Percentiles rank a stretch among this genome's conserved stretches.
Evolutionary conservation across 2,113 vertebrate species (phyloP).

Genomic region (Salvelinus namaycush): DNA sequence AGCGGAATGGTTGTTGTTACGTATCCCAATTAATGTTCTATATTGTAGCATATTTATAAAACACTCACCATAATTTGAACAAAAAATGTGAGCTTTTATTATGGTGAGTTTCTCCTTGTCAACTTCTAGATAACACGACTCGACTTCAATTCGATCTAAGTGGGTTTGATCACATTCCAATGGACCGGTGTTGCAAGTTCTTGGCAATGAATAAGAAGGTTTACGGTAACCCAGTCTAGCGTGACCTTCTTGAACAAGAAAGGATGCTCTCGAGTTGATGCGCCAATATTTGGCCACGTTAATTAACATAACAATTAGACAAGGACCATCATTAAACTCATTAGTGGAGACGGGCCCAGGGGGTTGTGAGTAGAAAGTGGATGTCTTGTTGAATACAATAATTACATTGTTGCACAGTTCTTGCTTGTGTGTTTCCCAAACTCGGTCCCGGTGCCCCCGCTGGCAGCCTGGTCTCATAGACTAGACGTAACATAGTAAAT

Average conservation of each 20-base stretch:
- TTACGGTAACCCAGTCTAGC: conserved; percentile 25
- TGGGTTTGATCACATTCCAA: conserved; percentile 21
- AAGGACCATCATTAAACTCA: conserved; percentile 2
- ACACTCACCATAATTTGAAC: background rate
- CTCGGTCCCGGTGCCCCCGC: background rate
- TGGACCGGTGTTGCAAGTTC: conserved; percentile 32
- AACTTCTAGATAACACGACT: background rate
- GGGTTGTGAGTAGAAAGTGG: conserved; percentile 9
- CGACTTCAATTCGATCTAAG: background rate
- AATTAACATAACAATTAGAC: conserved; percentile 33
- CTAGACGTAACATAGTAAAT: too few relatives aligned
- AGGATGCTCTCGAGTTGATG: background rate
- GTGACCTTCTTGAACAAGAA: conserved; percentile 21
- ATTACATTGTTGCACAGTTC: background rate
- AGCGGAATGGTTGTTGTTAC: background rate
- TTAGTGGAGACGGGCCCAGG: conserved; percentile 16
- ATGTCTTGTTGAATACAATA: conserved; percentile 37
- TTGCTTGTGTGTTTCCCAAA: background rate
- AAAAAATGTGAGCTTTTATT: too few relatives aligned
- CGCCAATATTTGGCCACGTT: conserved; percentile 24
- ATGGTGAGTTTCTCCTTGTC: background rate
- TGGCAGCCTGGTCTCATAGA: too few relatives aligned
- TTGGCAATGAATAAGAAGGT: conserved; percentile 19
- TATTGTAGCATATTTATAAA: background rate
- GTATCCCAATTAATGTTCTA: background rate